phyloP scores from a whole-genome alignment of 2,888 invertebrate species.

The Leptinotarsa tumamoca region DNA sequence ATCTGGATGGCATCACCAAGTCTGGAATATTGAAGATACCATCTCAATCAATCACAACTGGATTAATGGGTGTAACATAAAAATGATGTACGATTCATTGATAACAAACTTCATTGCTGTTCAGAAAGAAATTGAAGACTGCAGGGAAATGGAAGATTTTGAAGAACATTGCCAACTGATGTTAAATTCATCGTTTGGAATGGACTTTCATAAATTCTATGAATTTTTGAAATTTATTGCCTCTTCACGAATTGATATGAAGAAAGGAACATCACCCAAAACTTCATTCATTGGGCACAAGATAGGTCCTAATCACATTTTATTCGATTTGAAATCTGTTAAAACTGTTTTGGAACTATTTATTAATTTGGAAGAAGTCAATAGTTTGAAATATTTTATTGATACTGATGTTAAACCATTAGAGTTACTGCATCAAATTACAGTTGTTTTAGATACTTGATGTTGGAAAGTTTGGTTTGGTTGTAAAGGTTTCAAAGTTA shows the following conservation, averaged over 20 bases:
- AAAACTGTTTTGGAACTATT: conserved; percentile 65
- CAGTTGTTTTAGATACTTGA: conserved; percentile 28
- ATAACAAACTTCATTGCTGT: conserved; percentile 75
- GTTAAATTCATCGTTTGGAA: conserved; percentile 81
- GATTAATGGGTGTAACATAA: conserved; percentile 91
- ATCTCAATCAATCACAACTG: conserved; percentile 99
- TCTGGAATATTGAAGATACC: conserved; percentile 90
- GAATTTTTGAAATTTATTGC: conserved; percentile 75
- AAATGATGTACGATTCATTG: conserved; percentile 78
- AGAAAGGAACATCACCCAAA: conserved; percentile 58
- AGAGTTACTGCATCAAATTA: conserved; percentile 39
- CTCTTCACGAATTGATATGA: conserved; percentile 63
- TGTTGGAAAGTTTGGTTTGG: conserved; percentile 7
- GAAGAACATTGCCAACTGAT: conserved; percentile 83
- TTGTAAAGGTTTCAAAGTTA: too few species aligned
- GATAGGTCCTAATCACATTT: conserved; percentile 66
- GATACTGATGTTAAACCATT: conserved; percentile 39
- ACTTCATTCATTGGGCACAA: conserved; percentile 64
- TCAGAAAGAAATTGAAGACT: conserved; percentile 84
- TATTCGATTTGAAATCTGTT: conserved; percentile 67
- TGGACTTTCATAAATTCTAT: conserved; percentile 79
- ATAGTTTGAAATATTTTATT: conserved; percentile 65
- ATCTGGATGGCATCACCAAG: conserved; percentile 97
- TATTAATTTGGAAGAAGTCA: conserved; percentile 64
- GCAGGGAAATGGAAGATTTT: conserved; percentile 80